phyloP scores from a whole-genome alignment of 1,140 invertebrate genomes.

The Trinorchestia longiramus region DNA sequence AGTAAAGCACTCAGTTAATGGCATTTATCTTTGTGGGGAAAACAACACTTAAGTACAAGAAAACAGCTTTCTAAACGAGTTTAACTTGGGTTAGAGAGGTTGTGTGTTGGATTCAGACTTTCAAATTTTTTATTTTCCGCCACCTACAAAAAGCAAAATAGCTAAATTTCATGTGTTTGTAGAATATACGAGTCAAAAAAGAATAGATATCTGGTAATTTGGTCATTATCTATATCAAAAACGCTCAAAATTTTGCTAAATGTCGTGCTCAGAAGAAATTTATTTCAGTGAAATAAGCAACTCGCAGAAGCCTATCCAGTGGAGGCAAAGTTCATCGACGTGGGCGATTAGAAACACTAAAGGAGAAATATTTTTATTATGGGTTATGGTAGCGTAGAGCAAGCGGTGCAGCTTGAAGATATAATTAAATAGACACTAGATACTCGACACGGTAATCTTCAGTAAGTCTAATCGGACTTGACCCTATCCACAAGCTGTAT shows the following conservation, averaged over 20 bases:
- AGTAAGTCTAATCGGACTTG: not conserved
- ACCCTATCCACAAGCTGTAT: not conserved
- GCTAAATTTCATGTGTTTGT: not conserved
- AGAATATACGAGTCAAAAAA: not conserved
- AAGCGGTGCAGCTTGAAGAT: not conserved
- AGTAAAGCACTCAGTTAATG: not conserved
- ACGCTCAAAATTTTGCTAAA: not conserved
- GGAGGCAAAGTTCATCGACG: not conserved
- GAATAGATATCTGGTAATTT: not conserved
- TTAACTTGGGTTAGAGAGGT: not conserved
- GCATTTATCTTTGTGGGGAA: not conserved
- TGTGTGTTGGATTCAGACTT: not conserved
- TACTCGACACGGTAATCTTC: not conserved
- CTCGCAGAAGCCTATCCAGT: not conserved
- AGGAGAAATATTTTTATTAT: not conserved
- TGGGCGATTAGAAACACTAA: not conserved
- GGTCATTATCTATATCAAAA: not conserved
- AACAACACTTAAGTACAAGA: not conserved
- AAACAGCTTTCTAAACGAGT: not conserved
- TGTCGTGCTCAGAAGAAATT: not conserved
- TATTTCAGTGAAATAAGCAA: not conserved
- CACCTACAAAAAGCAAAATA: not conserved
- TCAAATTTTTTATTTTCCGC: not conserved
- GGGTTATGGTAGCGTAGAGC: not conserved
- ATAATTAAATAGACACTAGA: constrained; percentile 2